A percentile compares a stretch with the other conserved stretches of the same genome.
Conservation (phyloP, 2,797 vertebrate species). For the Lateolabrax maculatus region DNA sequence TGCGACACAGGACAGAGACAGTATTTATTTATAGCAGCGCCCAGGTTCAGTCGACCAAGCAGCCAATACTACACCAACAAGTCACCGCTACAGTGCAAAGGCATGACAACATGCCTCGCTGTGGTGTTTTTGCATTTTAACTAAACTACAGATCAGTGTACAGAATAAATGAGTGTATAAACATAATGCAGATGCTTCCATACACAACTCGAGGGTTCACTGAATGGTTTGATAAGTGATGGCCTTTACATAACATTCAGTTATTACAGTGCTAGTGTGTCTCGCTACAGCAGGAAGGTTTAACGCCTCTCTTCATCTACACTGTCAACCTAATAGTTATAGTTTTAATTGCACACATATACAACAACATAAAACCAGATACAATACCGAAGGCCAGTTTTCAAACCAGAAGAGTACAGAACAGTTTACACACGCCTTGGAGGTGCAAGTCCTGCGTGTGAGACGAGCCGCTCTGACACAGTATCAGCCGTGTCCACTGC, state of each 20-base stretch:
- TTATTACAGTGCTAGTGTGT: neutral
- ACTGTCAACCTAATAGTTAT: neutral
- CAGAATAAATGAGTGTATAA: constrained; percentile 11
- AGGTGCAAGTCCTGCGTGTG: neutral
- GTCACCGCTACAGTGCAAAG: neutral
- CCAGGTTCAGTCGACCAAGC: constrained; percentile 33
- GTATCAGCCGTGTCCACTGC: neutral
- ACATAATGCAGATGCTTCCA: neutral
- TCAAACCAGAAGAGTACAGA: too few relatives aligned
- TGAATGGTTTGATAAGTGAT: neutral
- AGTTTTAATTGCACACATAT: neutral
- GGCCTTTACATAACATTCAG: too few relatives aligned
- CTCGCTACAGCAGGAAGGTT: neutral
- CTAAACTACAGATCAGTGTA: neutral
- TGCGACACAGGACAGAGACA: constrained; percentile 48
- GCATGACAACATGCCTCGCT: constrained; percentile 1
- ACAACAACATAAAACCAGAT: neutral
- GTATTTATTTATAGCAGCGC: constrained; percentile 65
- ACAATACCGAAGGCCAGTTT: neutral
- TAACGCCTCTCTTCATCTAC: neutral
- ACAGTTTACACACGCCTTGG: too few relatives aligned
- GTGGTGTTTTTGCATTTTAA: neutral
- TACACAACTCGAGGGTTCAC: neutral
- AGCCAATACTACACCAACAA: constrained; percentile 19
- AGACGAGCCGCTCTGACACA: neutral